A percentile compares a stretch with the other conserved stretches of the same genome.
Conservation (phyloP, 2,888 invertebrate genomes). For the Eugnorisma glareosa region DNA sequence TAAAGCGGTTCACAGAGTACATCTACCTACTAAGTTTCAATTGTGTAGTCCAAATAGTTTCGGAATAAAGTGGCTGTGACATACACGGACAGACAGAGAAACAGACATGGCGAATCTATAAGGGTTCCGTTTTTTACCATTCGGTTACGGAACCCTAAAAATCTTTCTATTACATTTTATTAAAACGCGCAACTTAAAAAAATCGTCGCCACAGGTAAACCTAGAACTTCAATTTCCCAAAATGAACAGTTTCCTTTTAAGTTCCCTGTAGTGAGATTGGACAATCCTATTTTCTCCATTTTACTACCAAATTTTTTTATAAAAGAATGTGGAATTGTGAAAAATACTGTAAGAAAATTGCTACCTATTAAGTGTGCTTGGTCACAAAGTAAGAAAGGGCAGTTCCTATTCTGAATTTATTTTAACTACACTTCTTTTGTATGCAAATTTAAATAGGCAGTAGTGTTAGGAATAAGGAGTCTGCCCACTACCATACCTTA, state of each 20-base stretch:
- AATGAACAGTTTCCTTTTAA: neutral
- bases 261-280: neutral
- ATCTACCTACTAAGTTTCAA: too few species aligned
- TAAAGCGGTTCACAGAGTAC: too few species aligned
- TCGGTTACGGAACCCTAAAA: too few species aligned
- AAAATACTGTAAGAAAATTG: conserved; percentile 24
- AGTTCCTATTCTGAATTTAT: conserved; percentile 12
- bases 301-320: conserved; percentile 2
- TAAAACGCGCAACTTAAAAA: too few species aligned
- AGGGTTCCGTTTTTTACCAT: too few species aligned
- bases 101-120: too few species aligned
- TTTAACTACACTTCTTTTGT: neutral
- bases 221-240: neutral
- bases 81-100: too few species aligned
- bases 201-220: too few species aligned
- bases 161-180: neutral
- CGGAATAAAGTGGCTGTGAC: too few species aligned
- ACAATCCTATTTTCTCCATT: conserved; percentile 10
- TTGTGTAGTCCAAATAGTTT: too few species aligned
- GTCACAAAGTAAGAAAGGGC: neutral
- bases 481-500: too few species aligned
- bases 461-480: neutral
- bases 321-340: conserved; percentile 12
- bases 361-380: conserved; percentile 7
- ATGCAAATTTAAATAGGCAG: too few species aligned